Conservation (phyloP, 2,888 invertebrate species). For the Melieria crassipennis region DNA sequence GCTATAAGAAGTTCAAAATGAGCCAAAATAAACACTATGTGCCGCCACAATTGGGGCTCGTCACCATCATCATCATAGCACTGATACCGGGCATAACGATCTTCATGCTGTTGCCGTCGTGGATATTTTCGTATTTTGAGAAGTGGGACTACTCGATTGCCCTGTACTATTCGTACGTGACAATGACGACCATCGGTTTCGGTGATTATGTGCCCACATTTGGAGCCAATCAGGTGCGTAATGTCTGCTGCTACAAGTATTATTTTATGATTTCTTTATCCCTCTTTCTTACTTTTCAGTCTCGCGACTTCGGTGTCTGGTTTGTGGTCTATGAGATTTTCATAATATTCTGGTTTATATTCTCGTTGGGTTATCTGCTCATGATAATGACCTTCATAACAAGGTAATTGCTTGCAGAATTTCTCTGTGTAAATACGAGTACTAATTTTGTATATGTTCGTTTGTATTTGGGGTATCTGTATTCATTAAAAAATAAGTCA, state of each 20-base stretch:
- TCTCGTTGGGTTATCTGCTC: constrained; percentile 88
- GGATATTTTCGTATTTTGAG: constrained; percentile 85
- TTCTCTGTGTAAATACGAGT: no score
- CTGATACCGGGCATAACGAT: constrained; percentile 89
- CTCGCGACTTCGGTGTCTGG: constrained; percentile 69
- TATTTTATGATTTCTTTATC: not conserved
- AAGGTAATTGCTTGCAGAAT: constrained; percentile 55
- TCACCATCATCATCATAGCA: constrained; percentile 83
- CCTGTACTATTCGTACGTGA: constrained; percentile 88
- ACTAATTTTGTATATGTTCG: no score
- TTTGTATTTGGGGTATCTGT: no score
- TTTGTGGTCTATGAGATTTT: constrained; percentile 82
- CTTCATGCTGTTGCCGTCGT: constrained; percentile 87
- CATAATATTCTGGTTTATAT: constrained; percentile 88
- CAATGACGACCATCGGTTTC: constrained; percentile 89
- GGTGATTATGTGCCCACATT: constrained; percentile 88
- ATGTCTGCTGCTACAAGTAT: not conserved
- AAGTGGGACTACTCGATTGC: constrained; percentile 86
- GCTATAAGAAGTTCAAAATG: constrained; percentile 78
- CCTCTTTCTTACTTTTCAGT: constrained; percentile 46
- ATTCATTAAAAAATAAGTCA: no score
- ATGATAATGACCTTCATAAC: constrained; percentile 91
- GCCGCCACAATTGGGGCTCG: constrained; percentile 76
- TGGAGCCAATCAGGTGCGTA: constrained; percentile 59
- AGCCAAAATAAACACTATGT: constrained; percentile 72